Base-by-base conservation (phyloP, 2,888 invertebrate genomes). In the Troides helena region DNA sequence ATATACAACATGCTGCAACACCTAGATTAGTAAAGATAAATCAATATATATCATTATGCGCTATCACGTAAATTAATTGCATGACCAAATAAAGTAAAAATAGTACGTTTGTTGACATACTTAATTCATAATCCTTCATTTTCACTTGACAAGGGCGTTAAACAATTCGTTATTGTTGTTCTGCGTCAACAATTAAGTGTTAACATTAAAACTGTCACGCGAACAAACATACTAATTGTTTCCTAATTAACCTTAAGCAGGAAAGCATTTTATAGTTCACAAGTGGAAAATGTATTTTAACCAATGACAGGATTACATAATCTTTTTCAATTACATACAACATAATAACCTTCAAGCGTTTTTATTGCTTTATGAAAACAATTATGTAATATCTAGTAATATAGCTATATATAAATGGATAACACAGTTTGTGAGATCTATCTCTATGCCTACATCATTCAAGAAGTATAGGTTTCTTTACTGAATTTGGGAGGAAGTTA, bases 241-340 rank as follows among this genome's bases (percentile, higher is more conserved):
- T 67, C 70, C 70, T 70, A 67, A 70, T 70, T 70, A 63, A 53
- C 66, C 61, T 50, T 60, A 68, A 68, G 64, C 59, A 21, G 68
- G 64, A 68, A 60, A 68, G 39, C 63, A 36, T 36, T 64, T 64
- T 64, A 25, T 59, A 30, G 25, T 21, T 39, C 39, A 60, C 39
- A 39, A 39, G 50, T 14, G 50, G 50, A 18, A 1, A 50, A 50
- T 50, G 18, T 14, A 17, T 50, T 50, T 50, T 50, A 17, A 50
- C 17, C 17, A 50, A 50, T 50, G 50, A 50, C 50, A 17, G 14
- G 14, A 18, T 50, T 50, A 50, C 2, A 17, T 50, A 50, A 39
- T 59, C 6, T 30, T 30, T 30, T 60, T 53, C 1, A 39, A 39
- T 39, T 39, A 39, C 39, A 39, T 39, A 39, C 7, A 10, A 1